Evolutionary conservation across 2,888 invertebrate genomes (phyloP), one percentile per base, ranked within the genome.

Genomic region (Ellobium chinense): DNA sequence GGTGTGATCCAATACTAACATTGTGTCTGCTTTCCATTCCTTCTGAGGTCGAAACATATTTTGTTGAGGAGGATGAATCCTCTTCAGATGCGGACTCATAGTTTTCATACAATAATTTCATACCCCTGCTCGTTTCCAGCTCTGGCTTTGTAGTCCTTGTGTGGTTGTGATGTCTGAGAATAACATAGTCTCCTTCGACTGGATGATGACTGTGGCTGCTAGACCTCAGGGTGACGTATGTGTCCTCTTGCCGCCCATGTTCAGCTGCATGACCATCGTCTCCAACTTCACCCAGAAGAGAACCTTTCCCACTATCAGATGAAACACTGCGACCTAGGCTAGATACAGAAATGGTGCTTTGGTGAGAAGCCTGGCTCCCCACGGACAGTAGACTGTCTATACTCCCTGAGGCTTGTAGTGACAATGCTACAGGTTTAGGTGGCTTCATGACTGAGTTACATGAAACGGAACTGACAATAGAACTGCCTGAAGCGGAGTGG

Each of bases 251-350:
- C n/a, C 27, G 39, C 21, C 46, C 18, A 54, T 14, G 31, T 4
- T 1, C 31, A 12, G 27, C 18, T 12, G 58, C 12, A 24, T 34
- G 34, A 4, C 62, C 54, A 37, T 5, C 21, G 12, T 24, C 46
- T 12, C 31, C 7, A n/a, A 31, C n/a, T 27, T 75, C 73, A 63
- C 18, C 63, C 9, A 63, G 36, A 12, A 72, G 24, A 0, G 89
- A 89, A 0, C 89, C 89, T 58, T 89, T 88, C 7, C 89, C 89
- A 84, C 89, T 88, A 82, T 89, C 89, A 14, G 85, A 84, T 0
- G 89, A 89, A 27, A 87, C 63, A 18, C 87, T 85, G 36, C 87
- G 79, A 34, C 84, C 83, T 76, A 88, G 54, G 12, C 27, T 54
- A 14, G 62, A 68, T 29, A 37, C 5, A 14, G 62, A 68, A 9